phyloP scores from a whole-genome alignment of 2,888 invertebrate species.

The Oegoconia quadripuncta region DNA sequence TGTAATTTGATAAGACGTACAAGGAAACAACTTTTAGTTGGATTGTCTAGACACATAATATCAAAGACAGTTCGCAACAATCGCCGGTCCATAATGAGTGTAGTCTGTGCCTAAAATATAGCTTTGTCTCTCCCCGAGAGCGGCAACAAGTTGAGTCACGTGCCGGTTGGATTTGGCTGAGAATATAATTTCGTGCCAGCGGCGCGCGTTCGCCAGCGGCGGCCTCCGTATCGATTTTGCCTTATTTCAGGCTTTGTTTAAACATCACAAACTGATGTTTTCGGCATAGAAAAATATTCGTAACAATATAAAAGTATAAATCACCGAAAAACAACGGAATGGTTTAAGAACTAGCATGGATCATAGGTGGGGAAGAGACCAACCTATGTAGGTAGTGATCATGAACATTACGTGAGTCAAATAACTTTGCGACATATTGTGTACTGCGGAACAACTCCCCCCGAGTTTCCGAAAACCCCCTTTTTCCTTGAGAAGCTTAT shows the following conservation, averaged over 20 bases:
- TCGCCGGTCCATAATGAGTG: neutral
- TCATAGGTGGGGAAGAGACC: conserved; percentile 28
- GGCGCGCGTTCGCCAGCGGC: conserved; percentile 66
- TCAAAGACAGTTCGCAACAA: conserved; percentile 5
- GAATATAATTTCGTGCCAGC: conserved; percentile 63
- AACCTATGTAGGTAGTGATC: conserved; percentile 27
- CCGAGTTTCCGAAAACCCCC: conserved; percentile 1
- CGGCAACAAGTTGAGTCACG: conserved; percentile 77
- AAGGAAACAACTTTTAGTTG: too few species aligned
- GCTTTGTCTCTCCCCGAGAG: conserved; percentile 35
- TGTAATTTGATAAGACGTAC: too few species aligned
- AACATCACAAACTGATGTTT: conserved; percentile 40
- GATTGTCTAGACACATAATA: conserved; percentile 7
- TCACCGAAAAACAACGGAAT: too few species aligned
- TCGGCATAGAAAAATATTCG: too few species aligned
- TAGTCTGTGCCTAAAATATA: conserved; percentile 17
- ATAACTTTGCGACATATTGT: conserved; percentile 37
- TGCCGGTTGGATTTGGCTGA: conserved; percentile 61
- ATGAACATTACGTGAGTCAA: conserved; percentile 37
- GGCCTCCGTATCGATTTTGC: conserved; percentile 66
- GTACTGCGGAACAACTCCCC: conserved; percentile 29
- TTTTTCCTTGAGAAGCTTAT: conserved; percentile 2
- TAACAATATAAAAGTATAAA: too few species aligned
- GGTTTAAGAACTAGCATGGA: too few species aligned
- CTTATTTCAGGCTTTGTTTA: conserved; percentile 58